Conservation (phyloP, 2,113 vertebrate species). For the Oenanthe melanoleuca region DNA sequence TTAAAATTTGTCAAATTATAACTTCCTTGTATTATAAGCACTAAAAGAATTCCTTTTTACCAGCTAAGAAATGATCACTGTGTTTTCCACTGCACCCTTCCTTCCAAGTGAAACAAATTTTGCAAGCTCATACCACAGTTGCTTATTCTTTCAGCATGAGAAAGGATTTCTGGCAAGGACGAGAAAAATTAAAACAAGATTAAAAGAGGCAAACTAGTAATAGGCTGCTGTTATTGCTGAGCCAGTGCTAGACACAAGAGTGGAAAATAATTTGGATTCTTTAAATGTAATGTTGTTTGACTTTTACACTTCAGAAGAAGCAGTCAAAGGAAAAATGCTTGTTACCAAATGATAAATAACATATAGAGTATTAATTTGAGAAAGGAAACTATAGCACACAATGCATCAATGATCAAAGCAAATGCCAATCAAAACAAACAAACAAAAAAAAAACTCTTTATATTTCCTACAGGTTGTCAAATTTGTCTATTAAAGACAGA, state of each 20-base stretch:
- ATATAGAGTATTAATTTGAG: background rate
- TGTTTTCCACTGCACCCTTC: slow-evolving; percentile 51
- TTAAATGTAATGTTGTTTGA: background rate
- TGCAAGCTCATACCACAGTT: slow-evolving; percentile 21
- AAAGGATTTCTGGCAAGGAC: slow-evolving; percentile 10
- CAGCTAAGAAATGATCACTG: background rate
- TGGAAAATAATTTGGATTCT: slow-evolving; percentile 4
- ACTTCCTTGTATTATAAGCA: background rate
- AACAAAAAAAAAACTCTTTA: background rate
- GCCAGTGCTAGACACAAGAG: background rate
- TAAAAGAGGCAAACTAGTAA: background rate
- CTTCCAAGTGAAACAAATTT: slow-evolving; percentile 57
- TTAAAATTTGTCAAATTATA: background rate
- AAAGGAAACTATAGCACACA: background rate
- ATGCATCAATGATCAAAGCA: background rate
- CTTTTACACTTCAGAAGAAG: background rate
- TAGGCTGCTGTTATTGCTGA: background rate
- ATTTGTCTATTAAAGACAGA: background rate
- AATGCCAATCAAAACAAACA: background rate
- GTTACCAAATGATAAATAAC: background rate
- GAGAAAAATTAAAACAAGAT: background rate
- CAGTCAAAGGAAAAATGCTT: background rate
- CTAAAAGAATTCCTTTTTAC: background rate
- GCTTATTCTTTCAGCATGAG: slow-evolving; percentile 20
- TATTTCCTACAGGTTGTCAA: background rate